phyloP scores from a whole-genome alignment of 2,797 vertebrate species.

The Acanthopagrus latus region DNA sequence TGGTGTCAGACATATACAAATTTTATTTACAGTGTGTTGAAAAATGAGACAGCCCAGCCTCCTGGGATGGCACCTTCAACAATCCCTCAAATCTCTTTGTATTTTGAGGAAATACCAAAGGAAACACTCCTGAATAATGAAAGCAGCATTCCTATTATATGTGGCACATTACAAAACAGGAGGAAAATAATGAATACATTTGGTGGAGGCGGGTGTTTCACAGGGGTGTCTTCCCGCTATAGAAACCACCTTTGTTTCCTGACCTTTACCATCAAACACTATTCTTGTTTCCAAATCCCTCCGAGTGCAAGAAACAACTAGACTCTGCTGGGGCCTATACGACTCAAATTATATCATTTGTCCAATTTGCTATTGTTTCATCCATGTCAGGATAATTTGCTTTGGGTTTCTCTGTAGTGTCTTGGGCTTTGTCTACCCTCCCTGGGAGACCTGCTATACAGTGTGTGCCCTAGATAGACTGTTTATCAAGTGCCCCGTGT shows the following conservation, averaged over 20 bases:
- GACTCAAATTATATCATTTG: conserved; percentile 91
- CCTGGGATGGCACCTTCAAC: conserved; percentile 70
- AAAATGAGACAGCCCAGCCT: conserved; percentile 58
- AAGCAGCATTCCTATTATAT: conserved; percentile 61
- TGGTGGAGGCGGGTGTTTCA: conserved; percentile 67
- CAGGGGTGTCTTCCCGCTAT: conserved; percentile 61
- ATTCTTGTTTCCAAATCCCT: conserved; percentile 88
- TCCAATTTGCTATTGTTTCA: conserved; percentile 92
- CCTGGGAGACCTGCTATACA: conserved; percentile 81
- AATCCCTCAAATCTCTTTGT: conserved; percentile 77
- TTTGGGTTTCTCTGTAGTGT: conserved; percentile 87
- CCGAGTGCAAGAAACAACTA: conserved; percentile 78
- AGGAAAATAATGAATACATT: conserved; percentile 82
- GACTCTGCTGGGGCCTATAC: conserved; percentile 86
- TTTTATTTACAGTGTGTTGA: conserved; percentile 87
- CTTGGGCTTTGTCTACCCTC: conserved; percentile 84
- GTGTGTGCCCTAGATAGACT: conserved; percentile 88
- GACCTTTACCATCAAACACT: conserved; percentile 88
- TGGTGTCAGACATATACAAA: conserved; percentile 85
- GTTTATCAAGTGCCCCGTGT: conserved; percentile 86
- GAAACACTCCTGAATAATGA: conserved; percentile 75
- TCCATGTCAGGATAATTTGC: conserved; percentile 91
- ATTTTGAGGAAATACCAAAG: conserved; percentile 71
- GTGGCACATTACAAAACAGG: conserved; percentile 79
- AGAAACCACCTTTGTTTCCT: conserved; percentile 78